Evolutionary conservation across 2,797 vertebrate genomes (phyloP).

Genomic region (Clarias platycephalus): DNA sequence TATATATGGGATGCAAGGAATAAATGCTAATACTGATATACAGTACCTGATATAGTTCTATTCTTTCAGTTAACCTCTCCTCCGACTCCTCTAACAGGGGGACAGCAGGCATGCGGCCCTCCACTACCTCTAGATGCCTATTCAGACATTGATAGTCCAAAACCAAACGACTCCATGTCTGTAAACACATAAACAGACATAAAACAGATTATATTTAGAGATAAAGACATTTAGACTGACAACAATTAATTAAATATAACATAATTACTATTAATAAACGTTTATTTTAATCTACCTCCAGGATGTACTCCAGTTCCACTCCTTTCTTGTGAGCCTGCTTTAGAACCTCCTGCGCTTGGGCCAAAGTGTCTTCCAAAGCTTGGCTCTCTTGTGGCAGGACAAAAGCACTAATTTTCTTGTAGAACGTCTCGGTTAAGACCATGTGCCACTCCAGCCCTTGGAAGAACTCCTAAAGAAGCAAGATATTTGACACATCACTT

Average conservation of each 20-base stretch:
- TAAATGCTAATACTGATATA: background rate
- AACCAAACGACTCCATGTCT: constrained; percentile 88
- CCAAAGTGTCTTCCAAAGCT: constrained; percentile 79
- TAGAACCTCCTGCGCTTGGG: constrained; percentile 80
- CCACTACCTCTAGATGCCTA: constrained; percentile 83
- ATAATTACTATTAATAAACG: background rate
- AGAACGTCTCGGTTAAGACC: constrained; percentile 91
- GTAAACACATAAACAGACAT: constrained; percentile 61
- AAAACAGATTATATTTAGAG: background rate
- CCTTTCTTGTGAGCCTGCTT: constrained; percentile 91
- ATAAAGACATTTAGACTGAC: background rate
- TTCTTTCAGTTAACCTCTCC: constrained; percentile 85
- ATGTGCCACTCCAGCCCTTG: constrained; percentile 91
- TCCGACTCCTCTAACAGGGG: constrained; percentile 91
- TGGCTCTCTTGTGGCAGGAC: constrained; percentile 76
- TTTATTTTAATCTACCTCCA: constrained; percentile 78
- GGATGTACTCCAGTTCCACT: constrained; percentile 88
- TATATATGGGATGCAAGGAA: background rate
- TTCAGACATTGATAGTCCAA: constrained; percentile 82
- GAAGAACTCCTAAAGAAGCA: constrained; percentile 87
- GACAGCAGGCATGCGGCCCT: constrained; percentile 82
- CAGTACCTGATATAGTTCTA: constrained; percentile 85
- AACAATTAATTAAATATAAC: background rate
- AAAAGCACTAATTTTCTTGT: constrained; percentile 84
- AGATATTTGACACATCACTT: background rate